Evolutionary conservation across 2,113 vertebrate genomes (phyloP), one percentile per base, ranked within the genome.

Genomic region (Upupa epops): DNA sequence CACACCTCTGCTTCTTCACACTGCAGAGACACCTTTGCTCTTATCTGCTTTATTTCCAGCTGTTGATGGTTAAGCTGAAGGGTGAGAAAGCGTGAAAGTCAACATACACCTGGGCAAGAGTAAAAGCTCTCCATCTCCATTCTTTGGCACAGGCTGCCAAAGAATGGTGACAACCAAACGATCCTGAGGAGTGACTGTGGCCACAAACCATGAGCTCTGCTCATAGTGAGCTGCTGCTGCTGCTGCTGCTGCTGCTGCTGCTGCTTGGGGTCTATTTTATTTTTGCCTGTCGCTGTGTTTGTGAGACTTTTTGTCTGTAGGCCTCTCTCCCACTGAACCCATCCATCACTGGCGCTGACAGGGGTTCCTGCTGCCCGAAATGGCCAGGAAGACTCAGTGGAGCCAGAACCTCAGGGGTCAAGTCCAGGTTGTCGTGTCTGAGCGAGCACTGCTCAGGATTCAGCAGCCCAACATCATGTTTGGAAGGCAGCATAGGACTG

Each of bases 351-450:
- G 16, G 70, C 0, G 5, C 58, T 96, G 96, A 96, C 96, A 98
- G 92, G 95, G 80, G 95, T 96, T 96, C 93, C 96, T 96, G 96
- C 92, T 96, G 94, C 92, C 89, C 5, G 1, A 80, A 96, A 69
- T 1, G 37, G 64, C 82, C 96, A 93, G 97, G 96, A 98, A 98
- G 98, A 98, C 98, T 98, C 48, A 1, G 91, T 94, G 97, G 97
- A 98, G 98, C 97, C 98, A 98, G 97, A 97, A 97, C 97, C 97
- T 86, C 97, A 96, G 97, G 96, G 98, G 98, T 98, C 98, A 98
- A 98, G 98, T 98, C 98, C 98, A 98, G 97, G 97, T 97, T 98
- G 97, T 96, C 25, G 22, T 69, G 90, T 94, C 95, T 96, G 85
- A 95, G 88, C 0, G 0, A 94, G 69, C 0, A 3, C 77, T 85